Evolutionary conservation across 2,113 vertebrate species (phyloP).

Genomic region (Dolichallabes microphthalmus): DNA sequence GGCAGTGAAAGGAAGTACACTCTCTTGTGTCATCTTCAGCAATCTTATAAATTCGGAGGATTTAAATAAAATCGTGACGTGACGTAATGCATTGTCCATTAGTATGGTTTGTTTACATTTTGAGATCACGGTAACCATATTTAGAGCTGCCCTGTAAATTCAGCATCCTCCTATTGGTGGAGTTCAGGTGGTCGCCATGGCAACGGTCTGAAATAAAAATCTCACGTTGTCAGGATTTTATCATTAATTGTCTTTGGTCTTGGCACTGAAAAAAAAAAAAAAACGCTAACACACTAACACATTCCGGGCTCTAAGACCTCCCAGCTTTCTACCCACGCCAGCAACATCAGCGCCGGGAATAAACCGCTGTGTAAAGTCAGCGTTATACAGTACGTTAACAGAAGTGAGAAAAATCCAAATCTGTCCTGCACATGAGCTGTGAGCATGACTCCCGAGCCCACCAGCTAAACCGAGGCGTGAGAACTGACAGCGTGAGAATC

Average conservation of each 20-base stretch:
- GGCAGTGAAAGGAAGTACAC: background rate
- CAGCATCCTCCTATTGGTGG: background rate
- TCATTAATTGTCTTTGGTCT: background rate
- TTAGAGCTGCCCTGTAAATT: background rate
- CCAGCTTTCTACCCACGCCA: background rate
- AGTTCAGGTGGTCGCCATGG: background rate
- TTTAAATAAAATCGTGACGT: background rate
- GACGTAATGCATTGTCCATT: background rate
- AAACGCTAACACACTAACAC: background rate
- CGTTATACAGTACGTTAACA: background rate
- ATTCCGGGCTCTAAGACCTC: background rate
- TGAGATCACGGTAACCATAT: background rate
- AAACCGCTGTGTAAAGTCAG: background rate
- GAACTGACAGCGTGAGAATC: constrained; percentile 40
- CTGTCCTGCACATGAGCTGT: background rate
- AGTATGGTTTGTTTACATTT: background rate
- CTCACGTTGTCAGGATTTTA: background rate
- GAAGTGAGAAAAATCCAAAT: background rate
- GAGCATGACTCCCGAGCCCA: background rate
- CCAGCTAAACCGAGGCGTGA: constrained; percentile 2
- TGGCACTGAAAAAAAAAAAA: background rate
- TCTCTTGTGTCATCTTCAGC: background rate
- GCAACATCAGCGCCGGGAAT: background rate
- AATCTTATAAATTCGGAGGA: background rate
- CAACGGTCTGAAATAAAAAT: background rate